These are phyloP conservation scores for Tachypleus tridentatus DNA, from an alignment of 1,140 invertebrate species.

Conservation along the genomic window DNA sequence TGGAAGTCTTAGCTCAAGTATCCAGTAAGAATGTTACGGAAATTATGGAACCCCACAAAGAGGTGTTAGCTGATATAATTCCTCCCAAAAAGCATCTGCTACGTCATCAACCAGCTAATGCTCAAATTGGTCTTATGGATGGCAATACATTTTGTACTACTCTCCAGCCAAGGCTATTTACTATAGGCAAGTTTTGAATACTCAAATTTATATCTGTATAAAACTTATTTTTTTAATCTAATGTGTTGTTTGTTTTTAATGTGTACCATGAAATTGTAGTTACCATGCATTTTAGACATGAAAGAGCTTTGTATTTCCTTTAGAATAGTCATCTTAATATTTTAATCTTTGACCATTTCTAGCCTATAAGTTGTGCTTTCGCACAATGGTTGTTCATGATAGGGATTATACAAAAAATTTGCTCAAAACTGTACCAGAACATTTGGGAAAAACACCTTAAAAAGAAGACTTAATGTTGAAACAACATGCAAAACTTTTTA, in stretches of 20 bases:
- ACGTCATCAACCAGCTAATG: conserved; percentile 84
- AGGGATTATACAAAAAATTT: no score
- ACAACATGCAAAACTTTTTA: no score
- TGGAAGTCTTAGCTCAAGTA: conserved; percentile 68
- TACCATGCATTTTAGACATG: background rate
- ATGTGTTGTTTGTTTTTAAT: background rate
- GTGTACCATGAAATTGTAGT: conserved; percentile 4
- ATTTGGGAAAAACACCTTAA: no score
- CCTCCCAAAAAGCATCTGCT: conserved; percentile 89
- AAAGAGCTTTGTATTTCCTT: no score
- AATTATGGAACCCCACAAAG: conserved; percentile 89
- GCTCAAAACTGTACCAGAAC: no score
- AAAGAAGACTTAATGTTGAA: no score
- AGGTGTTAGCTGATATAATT: conserved; percentile 85
- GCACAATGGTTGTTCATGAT: no score
- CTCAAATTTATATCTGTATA: no score
- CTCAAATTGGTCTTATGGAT: conserved; percentile 94
- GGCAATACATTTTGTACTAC: conserved; percentile 94
- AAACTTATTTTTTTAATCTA: no score
- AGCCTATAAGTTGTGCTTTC: no score
- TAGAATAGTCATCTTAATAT: no score
- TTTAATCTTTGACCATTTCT: no score
- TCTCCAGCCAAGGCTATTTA: conserved; percentile 77
- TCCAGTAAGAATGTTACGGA: conserved; percentile 75
- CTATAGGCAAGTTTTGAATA: conserved; percentile 47